Evolutionary conservation across 2,888 invertebrate species (phyloP).

Genomic region (Trisateles emortualis): DNA sequence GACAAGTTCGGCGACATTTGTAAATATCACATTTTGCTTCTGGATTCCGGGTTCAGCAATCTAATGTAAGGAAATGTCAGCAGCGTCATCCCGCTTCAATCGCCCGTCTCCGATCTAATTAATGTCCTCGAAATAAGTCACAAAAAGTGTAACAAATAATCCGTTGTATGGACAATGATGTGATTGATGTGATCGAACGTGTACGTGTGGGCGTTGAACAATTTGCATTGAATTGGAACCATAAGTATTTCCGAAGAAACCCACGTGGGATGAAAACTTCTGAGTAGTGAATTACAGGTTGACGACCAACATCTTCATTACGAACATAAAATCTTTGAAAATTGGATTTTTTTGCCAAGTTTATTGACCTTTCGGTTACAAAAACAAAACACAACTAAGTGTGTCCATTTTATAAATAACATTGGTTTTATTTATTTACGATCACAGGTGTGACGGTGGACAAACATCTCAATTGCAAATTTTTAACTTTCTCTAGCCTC

Average conservation of each 20-base stretch:
- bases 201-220: constrained; percentile 67
- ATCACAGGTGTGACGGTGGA: constrained; percentile 56
- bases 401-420: constrained; percentile 30
- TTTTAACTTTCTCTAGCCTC: constrained; percentile 85
- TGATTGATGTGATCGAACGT: constrained; percentile 77
- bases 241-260: constrained; percentile 69
- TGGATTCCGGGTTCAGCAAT: constrained; percentile 80
- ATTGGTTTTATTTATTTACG: constrained; percentile 49
- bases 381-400: constrained; percentile 18
- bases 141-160: constrained; percentile 71
- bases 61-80: constrained; percentile 76
- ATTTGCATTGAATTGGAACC: constrained; percentile 84
- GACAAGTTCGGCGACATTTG: constrained; percentile 50
- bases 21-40: constrained; percentile 54
- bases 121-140: constrained; percentile 63
- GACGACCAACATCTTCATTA: constrained; percentile 54
- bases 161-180: constrained; percentile 63
- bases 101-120: constrained; percentile 74
- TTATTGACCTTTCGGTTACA: constrained; percentile 12
- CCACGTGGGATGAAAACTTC: constrained; percentile 61
- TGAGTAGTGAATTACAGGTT: constrained; percentile 54
- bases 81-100: constrained; percentile 64
- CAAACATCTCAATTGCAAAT: constrained; percentile 74
- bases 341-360: constrained; percentile 4
- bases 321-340: constrained; percentile 3